These are phyloP conservation scores for Eupleurogrammus muticus DNA, from an alignment of 2,797 vertebrate species.

Conservation along the genomic window DNA sequence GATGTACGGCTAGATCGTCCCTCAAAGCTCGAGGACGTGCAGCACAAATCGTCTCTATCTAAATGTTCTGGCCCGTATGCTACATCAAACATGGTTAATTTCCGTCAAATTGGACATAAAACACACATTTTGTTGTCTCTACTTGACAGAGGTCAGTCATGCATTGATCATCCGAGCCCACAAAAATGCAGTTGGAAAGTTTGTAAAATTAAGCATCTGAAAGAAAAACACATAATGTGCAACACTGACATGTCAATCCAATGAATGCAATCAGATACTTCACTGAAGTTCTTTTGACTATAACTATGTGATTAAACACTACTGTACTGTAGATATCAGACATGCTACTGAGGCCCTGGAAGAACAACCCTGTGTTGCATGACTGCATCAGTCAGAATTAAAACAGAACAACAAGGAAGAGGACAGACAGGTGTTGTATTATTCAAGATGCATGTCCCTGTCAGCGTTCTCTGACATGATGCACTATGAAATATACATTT, in stretches of 20 bases:
- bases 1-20: neutral
- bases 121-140: constrained; percentile 6
- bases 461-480: neutral
- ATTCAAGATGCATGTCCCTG: neutral
- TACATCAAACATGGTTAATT: constrained; percentile 12
- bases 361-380: neutral
- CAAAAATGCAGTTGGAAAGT: constrained; percentile 27
- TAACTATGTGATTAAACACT: too few relatives aligned
- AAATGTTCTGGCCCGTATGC: neutral
- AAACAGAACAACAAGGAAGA: neutral
- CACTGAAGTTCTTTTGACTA: too few relatives aligned
- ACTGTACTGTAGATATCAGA: too few relatives aligned
- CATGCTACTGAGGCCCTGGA: too few relatives aligned
- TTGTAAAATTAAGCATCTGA: constrained; percentile 22
- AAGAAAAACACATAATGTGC: constrained; percentile 18
- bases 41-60: neutral
- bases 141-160: neutral
- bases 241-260: too few relatives aligned
- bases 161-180: constrained; percentile 4
- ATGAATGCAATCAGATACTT: neutral
- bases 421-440: neutral
- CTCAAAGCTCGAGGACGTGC: neutral
- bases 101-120: constrained; percentile 1
- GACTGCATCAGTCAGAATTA: neutral
- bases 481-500: neutral